phyloP scores from a whole-genome alignment of 2,797 vertebrate genomes.

The Aldrovandia affinis region DNA sequence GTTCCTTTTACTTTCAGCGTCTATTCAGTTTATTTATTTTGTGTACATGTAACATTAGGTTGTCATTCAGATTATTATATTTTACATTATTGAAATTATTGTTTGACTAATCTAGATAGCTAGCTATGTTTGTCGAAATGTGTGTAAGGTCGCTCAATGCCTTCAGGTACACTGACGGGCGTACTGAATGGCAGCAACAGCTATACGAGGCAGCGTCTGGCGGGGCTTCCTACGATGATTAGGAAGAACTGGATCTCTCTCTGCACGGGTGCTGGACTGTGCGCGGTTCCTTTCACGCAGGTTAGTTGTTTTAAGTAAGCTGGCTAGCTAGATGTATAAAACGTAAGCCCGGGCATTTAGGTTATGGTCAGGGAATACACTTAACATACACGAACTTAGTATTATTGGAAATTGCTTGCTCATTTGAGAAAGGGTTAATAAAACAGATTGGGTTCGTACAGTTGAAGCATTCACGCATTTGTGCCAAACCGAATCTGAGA shows the following conservation, averaged over 20 bases:
- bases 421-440: background rate
- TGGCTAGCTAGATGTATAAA: background rate
- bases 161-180: slow-evolving; percentile 35
- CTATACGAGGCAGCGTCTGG: slow-evolving; percentile 9
- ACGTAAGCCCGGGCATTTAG: background rate
- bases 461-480: background rate
- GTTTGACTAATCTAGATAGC: too few relatives aligned
- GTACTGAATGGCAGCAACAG: slow-evolving; percentile 20
- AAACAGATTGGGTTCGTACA: background rate
- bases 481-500: background rate
- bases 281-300: slow-evolving; percentile 55
- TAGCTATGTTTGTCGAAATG: background rate
- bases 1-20: too few relatives aligned
- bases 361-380: background rate
- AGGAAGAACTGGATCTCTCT: slow-evolving; percentile 48
- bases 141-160: background rate
- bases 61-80: too few relatives aligned
- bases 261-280: slow-evolving; percentile 47
- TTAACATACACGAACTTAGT: background rate
- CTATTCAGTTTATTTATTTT: too few relatives aligned
- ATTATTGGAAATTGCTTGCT: background rate
- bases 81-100: too few relatives aligned
- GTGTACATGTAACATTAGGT: too few relatives aligned
- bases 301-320: slow-evolving; percentile 30
- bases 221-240: slow-evolving; percentile 33